These are phyloP conservation scores for Morpho helenor DNA, from an alignment of 2,888 invertebrate species.

Conservation along the genomic window DNA sequence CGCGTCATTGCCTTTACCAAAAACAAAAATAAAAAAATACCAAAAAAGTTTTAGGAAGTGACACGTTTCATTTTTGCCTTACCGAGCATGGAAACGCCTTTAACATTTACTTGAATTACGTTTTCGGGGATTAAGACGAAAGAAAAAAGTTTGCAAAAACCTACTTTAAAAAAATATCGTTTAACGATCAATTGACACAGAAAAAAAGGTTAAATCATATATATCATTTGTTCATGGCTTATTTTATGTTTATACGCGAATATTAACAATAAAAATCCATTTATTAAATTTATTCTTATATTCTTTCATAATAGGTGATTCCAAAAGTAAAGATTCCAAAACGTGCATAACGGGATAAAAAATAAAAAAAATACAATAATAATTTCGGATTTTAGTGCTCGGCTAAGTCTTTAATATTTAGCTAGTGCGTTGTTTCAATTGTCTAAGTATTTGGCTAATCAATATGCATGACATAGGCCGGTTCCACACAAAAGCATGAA, in stretches of 20 bases:
- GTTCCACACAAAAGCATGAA: constrained; percentile 25
- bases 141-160: neutral
- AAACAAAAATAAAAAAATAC: constrained; percentile 6
- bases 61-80: constrained; percentile 21
- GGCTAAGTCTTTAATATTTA: constrained; percentile 33
- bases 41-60: constrained; percentile 13
- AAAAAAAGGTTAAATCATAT: too few relatives aligned
- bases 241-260: too few relatives aligned
- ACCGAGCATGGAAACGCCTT: constrained; percentile 50
- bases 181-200: too few relatives aligned
- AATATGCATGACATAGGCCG: constrained; percentile 36
- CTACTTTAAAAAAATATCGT: neutral
- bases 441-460: constrained; percentile 62
- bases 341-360: too few relatives aligned
- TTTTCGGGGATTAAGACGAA: constrained; percentile 4
- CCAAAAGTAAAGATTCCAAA: neutral
- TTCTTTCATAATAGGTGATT: too few relatives aligned
- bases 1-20: constrained; percentile 18
- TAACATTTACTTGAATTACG: constrained; percentile 36
- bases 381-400: constrained; percentile 48
- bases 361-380: neutral
- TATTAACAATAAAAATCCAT: too few relatives aligned
- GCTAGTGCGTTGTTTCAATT: constrained; percentile 18
- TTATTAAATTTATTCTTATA: too few relatives aligned
- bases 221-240: too few relatives aligned